Base-by-base conservation (phyloP, 2,888 invertebrate genomes). In the Hyles lineata region DNA sequence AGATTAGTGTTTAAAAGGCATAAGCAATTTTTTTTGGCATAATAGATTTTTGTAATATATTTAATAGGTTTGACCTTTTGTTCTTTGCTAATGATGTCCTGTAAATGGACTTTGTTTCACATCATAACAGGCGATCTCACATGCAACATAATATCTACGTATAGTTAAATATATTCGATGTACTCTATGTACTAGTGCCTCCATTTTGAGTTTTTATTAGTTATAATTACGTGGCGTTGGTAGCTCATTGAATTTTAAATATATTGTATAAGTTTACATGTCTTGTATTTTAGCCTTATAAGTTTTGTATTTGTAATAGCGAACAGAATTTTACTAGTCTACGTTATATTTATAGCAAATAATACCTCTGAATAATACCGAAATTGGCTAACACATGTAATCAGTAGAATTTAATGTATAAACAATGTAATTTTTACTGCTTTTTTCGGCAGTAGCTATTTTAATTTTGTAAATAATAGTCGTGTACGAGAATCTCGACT, bases 321-420 rank as follows among this genome's bases (percentile, higher is more conserved):
- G 6, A 55, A 55, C 55, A n/a, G 89, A 92, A 90, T 88, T 87
- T 86, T 85, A 90, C 93, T 93, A 93, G 93, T 93, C 93, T 91
- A 89, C 79, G 82, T 84, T 79, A 81, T 90, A 90, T 87, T 85
- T 85, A 79, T 76, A 82, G 76, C 23, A 78, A 86, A 84, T 85
- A 85, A 89, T 92, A 92, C 92, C 92, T 92, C 92, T 89, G 88
- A 82, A 85, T 83, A 77, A 76, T 82, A 80, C 19, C 19, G 25
- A 43, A 43, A 43, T n/a, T 59, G n/a, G n/a, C 59, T 8, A 59
- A n/a, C n/a, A 59, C 23, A 23, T n/a, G n/a, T 59, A 21, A 59
- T 43, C 43, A 43, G 43, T 55, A 55, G 55, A 55, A n/a, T 55
- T 15, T 55, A 55, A n/a, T 55, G 55, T n/a, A 55, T 55, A n/a